phyloP scores from a whole-genome alignment of 2,888 invertebrate species.

The Junonia oenone region DNA sequence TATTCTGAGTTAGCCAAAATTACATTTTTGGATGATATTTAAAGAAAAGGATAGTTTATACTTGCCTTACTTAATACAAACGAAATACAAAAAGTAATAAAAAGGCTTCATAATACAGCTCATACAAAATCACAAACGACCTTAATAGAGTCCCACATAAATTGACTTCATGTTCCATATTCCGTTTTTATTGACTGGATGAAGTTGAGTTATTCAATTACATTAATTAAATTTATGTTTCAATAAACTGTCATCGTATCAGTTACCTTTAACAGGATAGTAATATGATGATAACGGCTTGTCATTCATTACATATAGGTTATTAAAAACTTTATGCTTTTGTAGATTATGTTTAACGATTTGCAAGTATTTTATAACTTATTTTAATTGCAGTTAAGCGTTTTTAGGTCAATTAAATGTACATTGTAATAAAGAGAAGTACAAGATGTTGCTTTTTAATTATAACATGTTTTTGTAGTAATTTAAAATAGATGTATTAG shows the following conservation, averaged over 20 bases:
- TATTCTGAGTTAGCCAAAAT: no score
- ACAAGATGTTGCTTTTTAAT: no score
- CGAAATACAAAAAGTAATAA: no score
- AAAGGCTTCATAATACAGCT: no score
- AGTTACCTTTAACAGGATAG: conserved; percentile 8
- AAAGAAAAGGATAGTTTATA: no score
- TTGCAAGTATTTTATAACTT: background rate
- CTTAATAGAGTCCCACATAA: background rate
- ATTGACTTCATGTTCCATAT: conserved; percentile 1
- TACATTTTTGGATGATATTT: no score
- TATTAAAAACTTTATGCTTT: background rate
- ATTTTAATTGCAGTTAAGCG: background rate
- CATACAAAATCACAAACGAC: conserved; percentile 7
- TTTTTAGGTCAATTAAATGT: no score
- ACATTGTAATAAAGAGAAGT: no score
- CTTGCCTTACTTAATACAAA: no score
- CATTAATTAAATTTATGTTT: conserved; percentile 26
- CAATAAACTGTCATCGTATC: conserved; percentile 24
- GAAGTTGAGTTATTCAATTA: conserved; percentile 26
- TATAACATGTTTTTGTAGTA: no score
- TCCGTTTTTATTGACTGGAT: conserved; percentile 17
- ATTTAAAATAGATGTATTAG: no score
- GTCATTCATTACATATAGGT: background rate
- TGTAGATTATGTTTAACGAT: background rate
- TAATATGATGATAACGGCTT: conserved; percentile 10